A percentile compares a stretch with the other conserved stretches of the same genome.
Conservation (phyloP, 2,888 invertebrate genomes). For the Leptura quadrifasciata region DNA sequence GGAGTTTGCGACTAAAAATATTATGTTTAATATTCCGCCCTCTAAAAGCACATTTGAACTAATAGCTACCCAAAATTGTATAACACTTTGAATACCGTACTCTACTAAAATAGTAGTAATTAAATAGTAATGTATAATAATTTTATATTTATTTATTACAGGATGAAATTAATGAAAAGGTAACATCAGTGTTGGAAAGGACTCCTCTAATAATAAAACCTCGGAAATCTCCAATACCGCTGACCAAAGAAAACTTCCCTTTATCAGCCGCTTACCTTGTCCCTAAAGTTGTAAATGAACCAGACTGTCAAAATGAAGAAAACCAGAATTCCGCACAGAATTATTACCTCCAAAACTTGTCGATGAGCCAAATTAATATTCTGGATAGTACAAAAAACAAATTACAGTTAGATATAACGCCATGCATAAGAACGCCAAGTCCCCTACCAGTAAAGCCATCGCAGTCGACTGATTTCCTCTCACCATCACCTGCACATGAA, state of each 20-base stretch:
- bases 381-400: conserved; percentile 63
- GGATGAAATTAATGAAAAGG: conserved; percentile 84
- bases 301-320: conserved; percentile 36
- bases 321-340: conserved; percentile 50
- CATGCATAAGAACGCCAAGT: conserved; percentile 68
- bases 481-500: conserved; percentile 59
- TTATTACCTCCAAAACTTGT: conserved; percentile 69
- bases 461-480: conserved; percentile 73
- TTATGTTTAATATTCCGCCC: too few relatives aligned
- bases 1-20: too few relatives aligned
- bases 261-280: background rate
- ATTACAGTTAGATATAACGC: conserved; percentile 69
- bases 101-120: too few relatives aligned
- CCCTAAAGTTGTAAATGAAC: conserved; percentile 35
- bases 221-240: conserved; percentile 78
- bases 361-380: conserved; percentile 60
- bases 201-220: conserved; percentile 84
- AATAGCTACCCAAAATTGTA: too few relatives aligned
- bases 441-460: conserved; percentile 68
- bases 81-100: too few relatives aligned
- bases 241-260: conserved; percentile 70
- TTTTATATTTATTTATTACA: conserved; percentile 69
- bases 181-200: conserved; percentile 82
- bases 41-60: too few relatives aligned
- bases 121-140: background rate